Conservation (phyloP, 2,797 vertebrate genomes). For the Leontocebus nigricollis region DNA sequence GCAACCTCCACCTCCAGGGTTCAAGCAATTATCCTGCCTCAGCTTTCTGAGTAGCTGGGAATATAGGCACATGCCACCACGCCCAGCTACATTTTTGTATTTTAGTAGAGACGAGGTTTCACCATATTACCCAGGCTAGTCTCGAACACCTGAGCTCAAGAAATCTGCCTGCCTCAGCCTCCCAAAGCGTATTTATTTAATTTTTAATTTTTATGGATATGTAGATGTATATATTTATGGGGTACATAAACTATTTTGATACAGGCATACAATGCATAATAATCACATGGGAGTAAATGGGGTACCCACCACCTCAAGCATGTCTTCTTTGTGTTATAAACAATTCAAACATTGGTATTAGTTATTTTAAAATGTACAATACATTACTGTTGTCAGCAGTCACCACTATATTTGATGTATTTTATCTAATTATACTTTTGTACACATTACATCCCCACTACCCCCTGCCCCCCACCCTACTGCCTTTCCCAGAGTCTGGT, state of each 20-base stretch:
- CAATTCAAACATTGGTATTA: not conserved
- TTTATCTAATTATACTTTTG: not conserved
- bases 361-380: not conserved
- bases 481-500: not conserved
- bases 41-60: not conserved
- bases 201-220: not conserved
- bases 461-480: not conserved
- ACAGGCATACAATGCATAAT: no score
- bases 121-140: not conserved
- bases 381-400: not conserved
- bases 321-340: not conserved
- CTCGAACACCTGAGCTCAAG: not conserved
- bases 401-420: not conserved
- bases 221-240: no score
- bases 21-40: not conserved
- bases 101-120: not conserved
- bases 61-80: not conserved
- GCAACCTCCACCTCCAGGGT: not conserved
- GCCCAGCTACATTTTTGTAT: not conserved
- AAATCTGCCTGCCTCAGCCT: no score
- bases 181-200: not conserved
- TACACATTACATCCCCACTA: not conserved
- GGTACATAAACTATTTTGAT: no score
- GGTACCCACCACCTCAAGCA: not conserved
- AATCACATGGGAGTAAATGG: not conserved